Evolutionary conservation across 2,797 vertebrate genomes (phyloP).

Genomic region (Tolypeutes matacus): DNA sequence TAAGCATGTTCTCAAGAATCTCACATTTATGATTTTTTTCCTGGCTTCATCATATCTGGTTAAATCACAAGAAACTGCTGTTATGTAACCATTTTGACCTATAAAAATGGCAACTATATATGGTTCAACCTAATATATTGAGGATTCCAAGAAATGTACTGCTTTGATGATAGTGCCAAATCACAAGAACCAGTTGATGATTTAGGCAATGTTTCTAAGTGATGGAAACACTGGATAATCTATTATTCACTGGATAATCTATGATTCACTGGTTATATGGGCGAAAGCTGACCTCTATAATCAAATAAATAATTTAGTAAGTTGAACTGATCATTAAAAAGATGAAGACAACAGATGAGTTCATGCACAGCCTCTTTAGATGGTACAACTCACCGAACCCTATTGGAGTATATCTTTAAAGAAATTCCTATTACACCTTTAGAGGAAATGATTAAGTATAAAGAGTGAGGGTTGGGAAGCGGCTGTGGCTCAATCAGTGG

Average conservation of each 20-base stretch:
- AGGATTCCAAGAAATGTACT: not conserved
- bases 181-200: not conserved
- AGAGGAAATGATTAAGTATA: not conserved
- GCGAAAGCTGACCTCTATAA: not conserved
- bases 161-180: not conserved
- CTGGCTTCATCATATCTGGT: not conserved
- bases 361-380: not conserved
- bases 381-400: not conserved
- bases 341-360: not conserved
- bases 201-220: not conserved
- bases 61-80: not conserved
- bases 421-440: not conserved
- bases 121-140: not conserved
- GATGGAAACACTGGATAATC: not conserved
- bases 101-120: not conserved
- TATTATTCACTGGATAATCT: not conserved
- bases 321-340: constrained; percentile 7
- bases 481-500: too few relatives aligned
- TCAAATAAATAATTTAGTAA: constrained; percentile 20
- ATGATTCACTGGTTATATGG: not conserved
- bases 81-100: not conserved
- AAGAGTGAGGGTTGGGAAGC: not conserved
- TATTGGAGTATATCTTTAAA: not conserved
- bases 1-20: not conserved
- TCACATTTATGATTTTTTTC: not conserved